A percentile compares a stretch with the other conserved stretches of the same genome.
Evolutionary conservation across 2,797 vertebrate genomes (phyloP).

Genomic region (Danio jaintianensis): DNA sequence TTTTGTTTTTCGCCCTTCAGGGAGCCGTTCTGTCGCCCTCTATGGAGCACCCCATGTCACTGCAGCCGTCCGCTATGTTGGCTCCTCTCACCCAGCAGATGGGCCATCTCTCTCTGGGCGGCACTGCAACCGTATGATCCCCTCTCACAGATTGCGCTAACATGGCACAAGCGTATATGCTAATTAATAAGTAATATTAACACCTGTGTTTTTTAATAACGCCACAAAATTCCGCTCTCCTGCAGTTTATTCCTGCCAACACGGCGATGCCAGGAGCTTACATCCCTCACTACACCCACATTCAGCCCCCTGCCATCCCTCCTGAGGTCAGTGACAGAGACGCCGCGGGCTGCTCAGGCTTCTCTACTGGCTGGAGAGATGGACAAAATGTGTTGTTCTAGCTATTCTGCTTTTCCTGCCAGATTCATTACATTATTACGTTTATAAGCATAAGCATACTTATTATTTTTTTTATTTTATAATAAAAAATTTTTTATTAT

Average conservation of each 20-base stretch:
- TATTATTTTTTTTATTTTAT: no score
- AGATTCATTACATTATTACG: not conserved
- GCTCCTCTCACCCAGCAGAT: slow-evolving; percentile 94
- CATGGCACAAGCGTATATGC: slow-evolving; percentile 3
- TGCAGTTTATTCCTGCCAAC: slow-evolving; percentile 96
- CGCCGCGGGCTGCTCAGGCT: not conserved
- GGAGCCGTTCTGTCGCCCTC: slow-evolving; percentile 97
- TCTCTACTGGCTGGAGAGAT: not conserved
- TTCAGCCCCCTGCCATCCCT: slow-evolving; percentile 90
- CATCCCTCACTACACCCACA: slow-evolving; percentile 92
- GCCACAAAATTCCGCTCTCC: slow-evolving; percentile 30
- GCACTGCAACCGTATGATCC: slow-evolving; percentile 89
- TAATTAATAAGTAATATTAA: slow-evolving; percentile 36
- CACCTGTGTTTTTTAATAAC: slow-evolving; percentile 42
- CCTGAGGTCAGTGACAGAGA: slow-evolving; percentile 79
- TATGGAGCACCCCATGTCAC: slow-evolving; percentile 97
- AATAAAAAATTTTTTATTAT: no score
- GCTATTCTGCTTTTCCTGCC: not conserved
- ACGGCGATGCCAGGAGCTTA: slow-evolving; percentile 95
- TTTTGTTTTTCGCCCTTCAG: slow-evolving; percentile 69
- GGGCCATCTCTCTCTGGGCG: slow-evolving; percentile 96
- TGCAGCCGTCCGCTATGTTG: slow-evolving; percentile 95
- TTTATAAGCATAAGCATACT: no score
- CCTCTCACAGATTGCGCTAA: slow-evolving; percentile 63
- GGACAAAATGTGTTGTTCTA: not conserved